Evolutionary conservation across 2,888 invertebrate species (phyloP).

Genomic region (Leptarthrus brevirostris): DNA sequence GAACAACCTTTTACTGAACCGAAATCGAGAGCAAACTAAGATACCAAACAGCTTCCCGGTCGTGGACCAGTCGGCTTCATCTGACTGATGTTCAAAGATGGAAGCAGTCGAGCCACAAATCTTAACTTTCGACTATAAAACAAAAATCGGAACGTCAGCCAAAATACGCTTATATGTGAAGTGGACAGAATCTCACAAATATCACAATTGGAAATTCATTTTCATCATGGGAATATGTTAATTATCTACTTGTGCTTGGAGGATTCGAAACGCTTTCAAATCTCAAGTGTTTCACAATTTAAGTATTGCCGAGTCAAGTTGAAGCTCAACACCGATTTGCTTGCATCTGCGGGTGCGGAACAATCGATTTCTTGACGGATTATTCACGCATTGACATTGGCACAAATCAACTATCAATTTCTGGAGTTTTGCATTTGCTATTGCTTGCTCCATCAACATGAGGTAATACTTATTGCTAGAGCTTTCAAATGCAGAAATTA

Average conservation of each 20-base stretch:
- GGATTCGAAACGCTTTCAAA: slow-evolving; percentile 26
- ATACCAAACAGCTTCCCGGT: background rate
- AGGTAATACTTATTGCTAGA: too few relatives aligned
- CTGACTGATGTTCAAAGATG: background rate
- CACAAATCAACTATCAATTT: background rate
- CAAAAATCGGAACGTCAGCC: background rate
- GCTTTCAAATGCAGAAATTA: too few relatives aligned
- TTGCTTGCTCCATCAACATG: too few relatives aligned
- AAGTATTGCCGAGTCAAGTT: background rate
- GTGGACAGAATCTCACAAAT: background rate
- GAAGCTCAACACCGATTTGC: background rate
- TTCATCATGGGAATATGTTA: slow-evolving; percentile 33
- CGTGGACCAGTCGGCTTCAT: background rate
- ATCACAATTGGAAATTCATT: slow-evolving; percentile 25
- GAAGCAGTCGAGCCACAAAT: background rate
- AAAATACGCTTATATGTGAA: background rate
- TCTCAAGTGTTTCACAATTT: background rate
- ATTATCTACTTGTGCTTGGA: background rate
- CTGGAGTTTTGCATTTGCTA: too few relatives aligned
- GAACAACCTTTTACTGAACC: slow-evolving; percentile 30
- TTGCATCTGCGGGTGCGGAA: background rate
- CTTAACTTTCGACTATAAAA: background rate
- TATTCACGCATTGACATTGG: slow-evolving; percentile 21
- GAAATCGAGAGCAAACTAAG: slow-evolving; percentile 18
- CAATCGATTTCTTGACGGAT: slow-evolving; percentile 11